Conservation (phyloP, 2,113 vertebrate species). For the Scomber colias region DNA sequence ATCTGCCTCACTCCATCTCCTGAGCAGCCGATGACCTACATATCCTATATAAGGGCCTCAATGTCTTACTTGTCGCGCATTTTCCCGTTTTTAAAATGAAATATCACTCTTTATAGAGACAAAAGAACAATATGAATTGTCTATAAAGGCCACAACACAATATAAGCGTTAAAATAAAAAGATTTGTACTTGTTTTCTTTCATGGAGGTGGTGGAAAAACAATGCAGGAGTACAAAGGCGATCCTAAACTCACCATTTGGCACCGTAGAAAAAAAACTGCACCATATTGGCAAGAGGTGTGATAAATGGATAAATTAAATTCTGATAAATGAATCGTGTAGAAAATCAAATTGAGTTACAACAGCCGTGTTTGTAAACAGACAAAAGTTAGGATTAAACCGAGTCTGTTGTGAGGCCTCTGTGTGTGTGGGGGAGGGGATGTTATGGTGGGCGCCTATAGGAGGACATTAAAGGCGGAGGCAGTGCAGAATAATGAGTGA, state of each 20-base stretch:
- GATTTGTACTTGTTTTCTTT: too few species aligned
- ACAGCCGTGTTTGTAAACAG: constrained; percentile 79
- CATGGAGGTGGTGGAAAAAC: too few species aligned
- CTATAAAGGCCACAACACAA: too few species aligned
- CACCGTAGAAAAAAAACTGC: background rate
- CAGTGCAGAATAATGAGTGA: background rate
- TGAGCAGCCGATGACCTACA: constrained; percentile 67
- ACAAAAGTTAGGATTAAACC: constrained; percentile 70
- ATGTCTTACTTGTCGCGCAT: background rate
- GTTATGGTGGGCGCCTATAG: constrained; percentile 50
- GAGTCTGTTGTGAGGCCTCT: constrained; percentile 17
- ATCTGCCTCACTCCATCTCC: constrained; percentile 47
- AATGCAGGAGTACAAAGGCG: too few species aligned
- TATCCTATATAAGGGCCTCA: constrained; percentile 30
- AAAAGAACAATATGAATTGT: background rate
- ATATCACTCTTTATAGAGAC: too few species aligned
- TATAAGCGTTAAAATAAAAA: too few species aligned
- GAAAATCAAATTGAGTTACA: too few species aligned
- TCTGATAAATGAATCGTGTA: too few species aligned
- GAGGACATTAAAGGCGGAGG: constrained; percentile 43
- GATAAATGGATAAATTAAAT: too few species aligned
- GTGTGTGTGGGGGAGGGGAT: constrained; percentile 56
- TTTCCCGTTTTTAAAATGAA: too few species aligned
- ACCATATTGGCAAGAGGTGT: too few species aligned
- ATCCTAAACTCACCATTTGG: background rate